Conservation (phyloP, 37 sponge, comb jelly and placozoan species). For the Aplysina aerophoba region DNA sequence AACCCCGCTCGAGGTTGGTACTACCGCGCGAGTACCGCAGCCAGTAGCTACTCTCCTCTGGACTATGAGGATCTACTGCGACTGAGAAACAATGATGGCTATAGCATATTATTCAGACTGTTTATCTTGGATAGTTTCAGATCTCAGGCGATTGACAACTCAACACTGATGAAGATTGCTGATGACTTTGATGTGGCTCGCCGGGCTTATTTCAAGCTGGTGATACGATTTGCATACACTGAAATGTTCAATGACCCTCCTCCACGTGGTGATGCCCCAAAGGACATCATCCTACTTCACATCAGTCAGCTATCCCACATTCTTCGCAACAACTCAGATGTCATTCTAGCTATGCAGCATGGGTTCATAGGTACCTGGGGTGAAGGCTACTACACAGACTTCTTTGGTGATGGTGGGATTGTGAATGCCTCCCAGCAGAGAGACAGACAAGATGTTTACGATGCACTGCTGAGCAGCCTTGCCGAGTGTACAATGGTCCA, state of each 20-base stretch:
- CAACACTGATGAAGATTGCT: neutral
- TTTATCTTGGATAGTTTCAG: neutral
- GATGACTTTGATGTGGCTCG: slow-evolving; percentile 5
- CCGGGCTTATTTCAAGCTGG: neutral
- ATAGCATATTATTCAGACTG: neutral
- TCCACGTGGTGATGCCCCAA: slow-evolving; percentile 22
- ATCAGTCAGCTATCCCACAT: slow-evolving; percentile 3
- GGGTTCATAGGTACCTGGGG: slow-evolving; percentile 37
- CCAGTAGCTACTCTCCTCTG: slow-evolving; percentile 22
- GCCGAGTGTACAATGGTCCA: slow-evolving; percentile 21
- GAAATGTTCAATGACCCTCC: neutral
- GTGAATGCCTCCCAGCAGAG: neutral
- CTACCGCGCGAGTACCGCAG: too few species aligned
- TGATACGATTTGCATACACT: slow-evolving; percentile 19
- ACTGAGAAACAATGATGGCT: neutral
- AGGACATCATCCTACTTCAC: slow-evolving; percentile 1
- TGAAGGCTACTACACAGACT: slow-evolving; percentile 28
- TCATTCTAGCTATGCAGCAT: slow-evolving; percentile 22
- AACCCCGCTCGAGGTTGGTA: slow-evolving; percentile 31
- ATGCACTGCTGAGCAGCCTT: slow-evolving; percentile 15
- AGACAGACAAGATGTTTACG: slow-evolving; percentile 24
- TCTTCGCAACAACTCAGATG: neutral
- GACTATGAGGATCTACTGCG: neutral
- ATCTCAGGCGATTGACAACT: neutral
- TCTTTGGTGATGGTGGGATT: slow-evolving; percentile 25